These are phyloP conservation scores for Lasioglossum malachurum DNA, from an alignment of 2,888 invertebrate species.

Conservation along the genomic window DNA sequence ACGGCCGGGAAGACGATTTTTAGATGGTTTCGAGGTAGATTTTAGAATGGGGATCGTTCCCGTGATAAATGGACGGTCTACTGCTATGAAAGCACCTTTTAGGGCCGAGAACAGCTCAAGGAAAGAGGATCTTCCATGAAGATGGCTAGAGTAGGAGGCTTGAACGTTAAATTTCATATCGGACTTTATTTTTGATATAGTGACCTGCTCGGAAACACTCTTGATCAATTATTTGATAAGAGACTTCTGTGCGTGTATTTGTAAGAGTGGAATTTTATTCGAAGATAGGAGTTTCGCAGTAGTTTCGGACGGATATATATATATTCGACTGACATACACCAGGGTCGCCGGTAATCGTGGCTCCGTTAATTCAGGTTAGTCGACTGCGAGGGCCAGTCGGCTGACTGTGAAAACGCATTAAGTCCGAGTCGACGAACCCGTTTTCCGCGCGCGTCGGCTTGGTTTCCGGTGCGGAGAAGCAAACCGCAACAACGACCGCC, in stretches of 20 bases:
- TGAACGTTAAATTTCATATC: background rate
- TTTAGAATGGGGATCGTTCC: background rate
- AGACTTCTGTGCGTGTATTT: background rate
- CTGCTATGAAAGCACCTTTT: background rate
- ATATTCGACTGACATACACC: conserved; percentile 11
- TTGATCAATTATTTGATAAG: background rate
- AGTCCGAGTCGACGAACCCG: conserved; percentile 67
- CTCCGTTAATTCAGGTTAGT: conserved; percentile 68
- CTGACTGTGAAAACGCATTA: conserved; percentile 70
- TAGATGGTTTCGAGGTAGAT: background rate
- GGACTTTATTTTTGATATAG: background rate
- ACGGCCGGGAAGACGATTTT: background rate
- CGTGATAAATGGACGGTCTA: conserved; percentile 1
- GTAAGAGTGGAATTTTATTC: background rate
- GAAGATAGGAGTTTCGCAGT: background rate
- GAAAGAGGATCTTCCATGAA: background rate
- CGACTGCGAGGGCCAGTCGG: conserved; percentile 64
- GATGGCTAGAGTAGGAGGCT: background rate
- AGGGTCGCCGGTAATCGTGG: conserved; percentile 48
- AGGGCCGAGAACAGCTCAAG: background rate
- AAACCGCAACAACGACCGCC: conserved; percentile 31
- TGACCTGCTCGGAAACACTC: background rate
- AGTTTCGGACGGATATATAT: conserved; percentile 30
- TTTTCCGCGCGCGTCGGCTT: conserved; percentile 57
- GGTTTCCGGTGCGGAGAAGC: conserved; percentile 38